These are phyloP conservation scores for Harlomillsia oculata DNA, from an alignment of 1,140 invertebrate species.

Conservation along the genomic window DNA sequence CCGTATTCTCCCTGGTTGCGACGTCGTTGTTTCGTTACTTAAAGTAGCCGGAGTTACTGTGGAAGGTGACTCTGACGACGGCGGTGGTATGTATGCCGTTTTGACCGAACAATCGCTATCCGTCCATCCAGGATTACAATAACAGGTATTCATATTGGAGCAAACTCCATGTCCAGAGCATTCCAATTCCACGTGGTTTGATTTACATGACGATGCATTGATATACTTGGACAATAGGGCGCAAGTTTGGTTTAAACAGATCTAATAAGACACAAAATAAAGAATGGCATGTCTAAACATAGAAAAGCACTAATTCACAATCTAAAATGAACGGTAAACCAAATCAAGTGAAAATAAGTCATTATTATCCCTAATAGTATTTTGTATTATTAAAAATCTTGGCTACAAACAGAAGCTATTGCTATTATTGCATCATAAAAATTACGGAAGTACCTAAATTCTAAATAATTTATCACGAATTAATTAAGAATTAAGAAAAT, in stretches of 20 bases:
- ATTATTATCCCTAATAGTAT: too few species aligned
- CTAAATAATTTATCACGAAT: conserved; percentile 1
- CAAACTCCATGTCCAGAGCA: conserved; percentile 92
- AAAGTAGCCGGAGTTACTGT: conserved; percentile 37
- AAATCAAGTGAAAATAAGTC: too few species aligned
- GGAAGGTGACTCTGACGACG: conserved; percentile 41
- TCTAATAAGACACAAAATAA: conserved; percentile 41
- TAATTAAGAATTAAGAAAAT: background rate
- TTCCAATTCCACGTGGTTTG: conserved; percentile 72
- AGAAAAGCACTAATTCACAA: too few species aligned
- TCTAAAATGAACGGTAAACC: too few species aligned
- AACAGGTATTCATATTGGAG: conserved; percentile 84
- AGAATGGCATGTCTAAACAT: too few species aligned
- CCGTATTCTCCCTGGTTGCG: conserved; percentile 7
- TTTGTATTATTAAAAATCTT: too few species aligned
- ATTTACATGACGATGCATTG: conserved; percentile 75
- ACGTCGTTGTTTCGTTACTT: conserved; percentile 35
- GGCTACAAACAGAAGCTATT: too few species aligned
- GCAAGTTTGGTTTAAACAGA: conserved; percentile 89
- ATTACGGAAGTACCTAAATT: too few species aligned
- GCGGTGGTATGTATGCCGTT: conserved; percentile 47
- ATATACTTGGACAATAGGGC: conserved; percentile 68
- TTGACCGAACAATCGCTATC: conserved; percentile 78
- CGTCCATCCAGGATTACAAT: conserved; percentile 78
- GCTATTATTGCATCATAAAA: too few species aligned